Evolutionary conservation across 2,888 invertebrate species (phyloP).

Genomic region (Petrophora chlorosata): DNA sequence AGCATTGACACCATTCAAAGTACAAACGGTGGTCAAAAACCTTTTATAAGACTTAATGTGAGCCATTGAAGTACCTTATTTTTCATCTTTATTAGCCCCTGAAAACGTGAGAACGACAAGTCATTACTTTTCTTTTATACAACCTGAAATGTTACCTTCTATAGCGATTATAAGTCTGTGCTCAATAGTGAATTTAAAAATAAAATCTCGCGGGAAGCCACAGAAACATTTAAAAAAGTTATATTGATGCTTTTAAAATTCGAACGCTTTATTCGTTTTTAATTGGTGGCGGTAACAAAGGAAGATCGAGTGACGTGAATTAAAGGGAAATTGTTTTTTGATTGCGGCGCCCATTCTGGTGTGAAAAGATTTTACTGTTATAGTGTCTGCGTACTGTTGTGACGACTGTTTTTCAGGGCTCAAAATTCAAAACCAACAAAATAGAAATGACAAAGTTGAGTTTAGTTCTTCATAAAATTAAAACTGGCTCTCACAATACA

Average conservation of each 20-base stretch:
- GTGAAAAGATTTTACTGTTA: neutral
- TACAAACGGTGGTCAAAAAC: conserved; percentile 21
- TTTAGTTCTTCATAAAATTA: too few species aligned
- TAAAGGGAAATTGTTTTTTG: conserved; percentile 49
- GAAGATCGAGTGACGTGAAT: conserved; percentile 60
- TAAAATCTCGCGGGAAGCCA: conserved; percentile 26
- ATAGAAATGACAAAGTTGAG: too few species aligned
- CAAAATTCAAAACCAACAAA: too few species aligned
- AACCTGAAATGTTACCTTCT: conserved; percentile 12
- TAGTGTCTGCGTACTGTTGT: neutral
- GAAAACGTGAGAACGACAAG: conserved; percentile 22
- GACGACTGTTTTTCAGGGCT: too few species aligned
- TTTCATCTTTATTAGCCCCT: conserved; percentile 14
- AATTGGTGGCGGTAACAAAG: conserved; percentile 67
- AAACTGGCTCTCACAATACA: too few species aligned
- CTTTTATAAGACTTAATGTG: neutral
- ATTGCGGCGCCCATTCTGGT: conserved; percentile 27
- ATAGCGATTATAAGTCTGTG: conserved; percentile 10
- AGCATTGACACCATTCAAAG: too few species aligned
- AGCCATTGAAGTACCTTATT: conserved; percentile 17
- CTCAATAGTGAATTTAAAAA: conserved; percentile 14
- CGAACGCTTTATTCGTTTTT: conserved; percentile 56
- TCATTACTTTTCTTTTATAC: conserved; percentile 11
- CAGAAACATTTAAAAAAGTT: conserved; percentile 42
- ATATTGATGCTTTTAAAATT: conserved; percentile 51